Evolutionary conservation across 2,888 invertebrate species (phyloP), one percentile per base, ranked within the genome.

Genomic region (Beris chalybata): DNA sequence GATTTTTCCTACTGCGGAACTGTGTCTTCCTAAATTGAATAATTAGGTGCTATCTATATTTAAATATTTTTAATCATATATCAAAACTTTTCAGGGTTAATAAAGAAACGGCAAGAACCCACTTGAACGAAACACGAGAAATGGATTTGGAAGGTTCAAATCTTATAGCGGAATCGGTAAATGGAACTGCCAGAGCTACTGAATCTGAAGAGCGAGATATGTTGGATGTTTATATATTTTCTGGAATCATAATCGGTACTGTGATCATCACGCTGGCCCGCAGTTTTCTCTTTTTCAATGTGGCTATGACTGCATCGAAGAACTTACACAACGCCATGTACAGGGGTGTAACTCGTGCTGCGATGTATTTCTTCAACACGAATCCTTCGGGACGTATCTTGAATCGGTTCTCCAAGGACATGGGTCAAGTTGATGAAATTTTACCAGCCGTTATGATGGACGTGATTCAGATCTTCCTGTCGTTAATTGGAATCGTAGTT

Each of bases 321-420:
- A 85, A 82, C 4, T 82, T 96, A 0, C 96, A 96, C 81, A 89
- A 92, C 78, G 82, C 79, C 13, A 95, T 96, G 94, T 95, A 95
- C 78, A 80, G 84, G n/a, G 84, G 89, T 32, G 87, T 96, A 22
- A 89, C 92, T 4, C 84, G 89, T 15, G 90, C 93, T 0, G 88
- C 91, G 0, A 91, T 94, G 86, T 83, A 87, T 29, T 96, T 96
- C 82, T 96, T 95, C 82, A 93, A 95, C 76, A 87, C 87, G 4
- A 95, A 95, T 80, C 91, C 93, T 0, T 89, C 90, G 0, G 91
- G 91, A 0, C 82, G 91, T 53, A 90, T 95, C 72, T 82, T 95
- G 53, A 95, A 95, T 81, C 83, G 95, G 31, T 95, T 95, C 81
- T 91, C 94, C 0, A 95, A 95, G 79, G 95, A 95, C 74, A 89